Evolutionary conservation across 2,797 vertebrate species (phyloP), one percentile per base, ranked within the genome.

Genomic region (Argyrosomus regius): DNA sequence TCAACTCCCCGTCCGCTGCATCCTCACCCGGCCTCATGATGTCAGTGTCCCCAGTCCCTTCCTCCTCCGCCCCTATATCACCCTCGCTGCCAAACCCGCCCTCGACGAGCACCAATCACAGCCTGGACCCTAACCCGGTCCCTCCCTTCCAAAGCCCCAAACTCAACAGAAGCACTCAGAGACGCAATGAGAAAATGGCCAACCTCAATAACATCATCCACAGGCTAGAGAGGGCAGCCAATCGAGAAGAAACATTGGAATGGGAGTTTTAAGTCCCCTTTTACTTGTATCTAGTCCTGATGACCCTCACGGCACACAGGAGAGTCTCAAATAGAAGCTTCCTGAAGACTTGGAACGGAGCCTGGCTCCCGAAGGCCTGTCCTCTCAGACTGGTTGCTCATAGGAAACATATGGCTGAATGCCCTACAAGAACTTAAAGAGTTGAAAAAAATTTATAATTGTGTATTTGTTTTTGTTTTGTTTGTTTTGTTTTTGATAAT

Each of bases 131-230:
- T 1, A 92, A 91, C 75, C 87, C 89, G 2, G 94, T 93, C 31
- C 90, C 90, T 0, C 91, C 92, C 52, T 92, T 95, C 77, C 94
- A 95, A 75, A 93, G 92, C 68, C 87, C 96, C 87, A 98, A 97
- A 93, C 94, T 95, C 81, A 98, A 96, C 93, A 96, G 96, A 90
- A 98, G 95, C 93, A 92, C 96, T 93, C 98, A 98, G 94, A 96
- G 97, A 94, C 96, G 97, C 88, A 97, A 98, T 0, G 98, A 99
- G 95, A 99, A 99, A 95, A 98, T 99, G 97, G 98, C 98, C 86
- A 99, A 99, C 94, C 96, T 99, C 91, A 99, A 98, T 95, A 99
- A 97, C 95, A 99, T 99, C 94, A 99, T 99, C 91, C 98, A 99
- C 89, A 95, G 98, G 93, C 94, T 99, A 65, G 98, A 99, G 91